Base-by-base conservation (phyloP, 92 coral and sea anemone genomes). In the Bergia puertoricense region DNA sequence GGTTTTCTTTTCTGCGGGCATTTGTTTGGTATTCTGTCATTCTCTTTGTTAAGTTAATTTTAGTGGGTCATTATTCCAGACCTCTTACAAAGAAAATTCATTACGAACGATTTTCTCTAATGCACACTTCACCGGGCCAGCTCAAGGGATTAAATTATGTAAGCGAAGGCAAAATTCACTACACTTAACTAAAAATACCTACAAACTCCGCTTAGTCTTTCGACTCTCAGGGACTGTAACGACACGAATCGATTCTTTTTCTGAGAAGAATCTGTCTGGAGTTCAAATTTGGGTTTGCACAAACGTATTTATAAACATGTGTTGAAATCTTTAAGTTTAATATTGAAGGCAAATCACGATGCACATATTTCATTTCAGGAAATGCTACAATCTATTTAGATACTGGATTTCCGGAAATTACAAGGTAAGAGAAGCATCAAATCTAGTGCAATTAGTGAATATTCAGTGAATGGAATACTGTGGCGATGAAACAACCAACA, bases 281-380 rank as follows among this genome's bases (percentile, higher is more conserved):
- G 80, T 42, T 39, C 46, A 1, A 62, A 38, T 37, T 59, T 36
- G 16, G 74, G 16, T 50, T 39, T 50, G 68, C 69, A 50, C 69
- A 42, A 36, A 30, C 77, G 14, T 71, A 45, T 71, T 46, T 15
- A 72, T 46, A 48, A 43, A 71, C 87, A 84, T 84, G 77, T 69
- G 78, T 44, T 50, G 79, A 71, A 84, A 68, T 72, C 65, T 46
- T 71, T 84, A 54, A 54, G 59, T 54, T 54, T 54, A 84, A 48
- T 50, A 45, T 23, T 54, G 48, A 84, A 69, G 22, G 38, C 66
- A 44, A 69, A 23, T 69, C 66, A 84, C 79, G 75, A 84, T 45
- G 67, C 57, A 13, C 77, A 84, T 84, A 85, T 80, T 79, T 81
- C 45, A 46, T 89, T 79, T 91, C 93, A 88, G 91, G 91, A 91